Percentiles rank a stretch among this genome's conserved stretches.
Conservation (phyloP, 2,888 invertebrate genomes). For the Phragmatobia fuliginosa region DNA sequence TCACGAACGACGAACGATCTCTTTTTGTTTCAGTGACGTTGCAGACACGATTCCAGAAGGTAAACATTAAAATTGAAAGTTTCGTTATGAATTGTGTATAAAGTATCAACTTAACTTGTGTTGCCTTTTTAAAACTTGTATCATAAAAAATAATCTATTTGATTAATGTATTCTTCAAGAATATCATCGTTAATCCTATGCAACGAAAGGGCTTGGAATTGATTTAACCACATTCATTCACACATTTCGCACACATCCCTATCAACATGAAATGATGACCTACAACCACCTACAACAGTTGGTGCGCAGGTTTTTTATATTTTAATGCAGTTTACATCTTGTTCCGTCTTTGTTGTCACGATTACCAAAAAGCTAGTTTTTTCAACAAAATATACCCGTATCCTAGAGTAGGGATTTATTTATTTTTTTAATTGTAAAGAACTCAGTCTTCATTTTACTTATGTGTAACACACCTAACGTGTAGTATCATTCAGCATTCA, state of each 20-base stretch:
- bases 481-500: not conserved
- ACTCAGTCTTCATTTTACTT: not conserved
- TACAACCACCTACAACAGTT: too few species aligned
- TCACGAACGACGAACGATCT: conserved; percentile 79
- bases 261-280: not conserved
- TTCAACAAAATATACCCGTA: not conserved
- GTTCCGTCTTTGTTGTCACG: not conserved
- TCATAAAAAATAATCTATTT: not conserved
- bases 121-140: not conserved
- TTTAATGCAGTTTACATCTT: too few species aligned
- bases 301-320: too few species aligned
- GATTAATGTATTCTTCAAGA: not conserved
- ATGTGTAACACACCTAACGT: not conserved
- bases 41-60: conserved; percentile 62
- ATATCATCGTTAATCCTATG: not conserved
- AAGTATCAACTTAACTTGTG: not conserved
- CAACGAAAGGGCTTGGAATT: not conserved
- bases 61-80: conserved; percentile 46
- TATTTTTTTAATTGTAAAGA: not conserved
- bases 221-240: not conserved
- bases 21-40: conserved; percentile 82
- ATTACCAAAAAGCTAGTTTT: not conserved
- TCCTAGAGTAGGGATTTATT: too few species aligned
- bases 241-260: too few species aligned
- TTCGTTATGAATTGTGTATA: conserved; percentile 23